Evolutionary conservation across 2,797 vertebrate species (phyloP).

Genomic region (Helostoma temminkii): DNA sequence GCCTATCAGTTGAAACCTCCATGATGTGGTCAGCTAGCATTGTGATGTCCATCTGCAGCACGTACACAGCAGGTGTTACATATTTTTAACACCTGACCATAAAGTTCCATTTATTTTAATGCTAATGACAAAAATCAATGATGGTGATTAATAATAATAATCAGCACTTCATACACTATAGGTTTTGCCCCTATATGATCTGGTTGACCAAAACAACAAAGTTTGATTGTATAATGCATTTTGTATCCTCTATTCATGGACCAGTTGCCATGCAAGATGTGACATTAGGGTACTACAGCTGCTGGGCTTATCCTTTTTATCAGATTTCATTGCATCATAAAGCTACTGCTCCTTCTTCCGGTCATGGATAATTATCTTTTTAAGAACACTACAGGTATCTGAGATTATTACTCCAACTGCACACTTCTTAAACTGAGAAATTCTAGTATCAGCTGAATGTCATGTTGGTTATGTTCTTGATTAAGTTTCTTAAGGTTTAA

Average conservation of each 20-base stretch:
- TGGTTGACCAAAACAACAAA: neutral
- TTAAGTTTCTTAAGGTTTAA: too few relatives aligned
- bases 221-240: neutral
- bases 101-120: constrained; percentile 3
- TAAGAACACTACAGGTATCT: too few relatives aligned
- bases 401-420: too few relatives aligned
- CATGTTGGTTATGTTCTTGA: too few relatives aligned
- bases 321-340: neutral
- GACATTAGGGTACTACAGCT: neutral
- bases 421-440: too few relatives aligned
- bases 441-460: too few relatives aligned
- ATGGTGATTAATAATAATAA: too few relatives aligned
- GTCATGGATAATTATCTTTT: neutral
- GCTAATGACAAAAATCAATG: neutral
- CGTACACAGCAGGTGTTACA: constrained; percentile 15
- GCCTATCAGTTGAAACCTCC: constrained; percentile 91
- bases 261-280: too few relatives aligned
- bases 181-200: too few relatives aligned
- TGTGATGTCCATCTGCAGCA: constrained; percentile 92
- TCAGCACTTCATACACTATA: too few relatives aligned
- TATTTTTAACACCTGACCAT: neutral
- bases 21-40: constrained; percentile 97
- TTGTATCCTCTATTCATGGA: neutral
- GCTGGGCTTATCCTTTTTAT: neutral
- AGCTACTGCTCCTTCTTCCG: neutral